Percentiles rank a stretch among this genome's conserved stretches.
Evolutionary conservation across 2,797 vertebrate species (phyloP).

Genomic region (Coccyzus lansbergi): DNA sequence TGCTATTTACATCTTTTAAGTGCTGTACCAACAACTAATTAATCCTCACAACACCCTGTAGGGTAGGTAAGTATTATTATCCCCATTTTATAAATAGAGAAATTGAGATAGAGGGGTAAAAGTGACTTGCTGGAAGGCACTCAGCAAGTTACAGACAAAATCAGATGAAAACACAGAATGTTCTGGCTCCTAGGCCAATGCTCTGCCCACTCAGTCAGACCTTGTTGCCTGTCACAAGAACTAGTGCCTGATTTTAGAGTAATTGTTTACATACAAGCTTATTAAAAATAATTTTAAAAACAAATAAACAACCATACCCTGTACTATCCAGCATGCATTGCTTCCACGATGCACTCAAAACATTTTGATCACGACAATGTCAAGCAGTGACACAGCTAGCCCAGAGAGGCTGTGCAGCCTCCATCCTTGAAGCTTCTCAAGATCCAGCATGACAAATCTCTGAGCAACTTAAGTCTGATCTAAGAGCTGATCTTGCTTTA

Average conservation of each 20-base stretch:
- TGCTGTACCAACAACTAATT: conserved; percentile 64
- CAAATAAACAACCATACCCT: too few species aligned
- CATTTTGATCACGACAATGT: background rate
- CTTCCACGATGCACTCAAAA: background rate
- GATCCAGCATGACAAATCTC: background rate
- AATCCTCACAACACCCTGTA: conserved; percentile 70
- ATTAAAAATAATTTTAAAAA: background rate
- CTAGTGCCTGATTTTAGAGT: background rate
- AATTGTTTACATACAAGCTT: background rate
- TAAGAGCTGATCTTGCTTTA: background rate
- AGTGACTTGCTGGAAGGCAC: conserved; percentile 39
- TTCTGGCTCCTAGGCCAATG: background rate
- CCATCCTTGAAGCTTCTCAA: background rate
- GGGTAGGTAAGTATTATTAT: conserved; percentile 68
- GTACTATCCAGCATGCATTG: background rate
- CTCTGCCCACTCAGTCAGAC: background rate
- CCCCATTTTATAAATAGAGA: conserved; percentile 46
- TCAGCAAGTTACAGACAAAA: background rate
- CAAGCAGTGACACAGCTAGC: background rate
- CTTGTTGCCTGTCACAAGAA: background rate
- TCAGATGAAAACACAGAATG: background rate
- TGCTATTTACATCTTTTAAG: conserved; percentile 66
- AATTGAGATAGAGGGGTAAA: conserved; percentile 40
- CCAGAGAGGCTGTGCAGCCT: background rate
- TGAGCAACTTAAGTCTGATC: background rate